Percentiles rank a stretch among this genome's conserved stretches.
Evolutionary conservation across 2,797 vertebrate species (phyloP).

Genomic region (Cossypha niveicapilla): DNA sequence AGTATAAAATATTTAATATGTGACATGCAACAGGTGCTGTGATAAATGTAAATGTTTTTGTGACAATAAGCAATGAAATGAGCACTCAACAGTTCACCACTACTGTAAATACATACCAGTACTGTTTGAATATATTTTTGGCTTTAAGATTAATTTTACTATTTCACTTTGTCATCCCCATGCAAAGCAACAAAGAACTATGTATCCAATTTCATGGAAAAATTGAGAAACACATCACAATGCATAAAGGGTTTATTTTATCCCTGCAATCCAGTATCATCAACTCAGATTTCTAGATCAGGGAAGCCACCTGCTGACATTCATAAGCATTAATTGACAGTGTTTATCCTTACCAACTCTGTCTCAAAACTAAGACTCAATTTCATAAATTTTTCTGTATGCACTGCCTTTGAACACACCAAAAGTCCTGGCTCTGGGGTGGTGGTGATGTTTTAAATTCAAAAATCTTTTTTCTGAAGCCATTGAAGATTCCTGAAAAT

Average conservation of each 20-base stretch:
- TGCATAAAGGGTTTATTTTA: not conserved
- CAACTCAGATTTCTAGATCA: not conserved
- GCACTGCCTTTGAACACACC: not conserved
- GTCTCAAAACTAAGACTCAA: not conserved
- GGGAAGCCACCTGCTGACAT: conserved; percentile 30
- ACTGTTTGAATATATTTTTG: not conserved
- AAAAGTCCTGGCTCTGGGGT: not conserved
- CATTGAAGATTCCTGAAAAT: not conserved
- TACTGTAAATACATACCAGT: not conserved
- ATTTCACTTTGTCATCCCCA: not conserved
- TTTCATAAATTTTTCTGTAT: not conserved
- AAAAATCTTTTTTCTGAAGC: not conserved
- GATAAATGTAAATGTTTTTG: not conserved
- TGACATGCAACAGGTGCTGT: not conserved
- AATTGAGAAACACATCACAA: not conserved
- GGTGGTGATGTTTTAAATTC: not conserved
- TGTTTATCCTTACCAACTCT: not conserved
- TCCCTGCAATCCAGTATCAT: not conserved
- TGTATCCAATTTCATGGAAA: not conserved
- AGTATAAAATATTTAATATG: not conserved
- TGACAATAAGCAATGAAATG: not conserved
- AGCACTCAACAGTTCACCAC: not conserved
- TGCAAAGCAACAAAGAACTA: not conserved
- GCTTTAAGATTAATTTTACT: not conserved
- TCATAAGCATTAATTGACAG: not conserved